Base-by-base conservation (phyloP, 1,140 invertebrate species). In the Calephelis virginiensis region DNA sequence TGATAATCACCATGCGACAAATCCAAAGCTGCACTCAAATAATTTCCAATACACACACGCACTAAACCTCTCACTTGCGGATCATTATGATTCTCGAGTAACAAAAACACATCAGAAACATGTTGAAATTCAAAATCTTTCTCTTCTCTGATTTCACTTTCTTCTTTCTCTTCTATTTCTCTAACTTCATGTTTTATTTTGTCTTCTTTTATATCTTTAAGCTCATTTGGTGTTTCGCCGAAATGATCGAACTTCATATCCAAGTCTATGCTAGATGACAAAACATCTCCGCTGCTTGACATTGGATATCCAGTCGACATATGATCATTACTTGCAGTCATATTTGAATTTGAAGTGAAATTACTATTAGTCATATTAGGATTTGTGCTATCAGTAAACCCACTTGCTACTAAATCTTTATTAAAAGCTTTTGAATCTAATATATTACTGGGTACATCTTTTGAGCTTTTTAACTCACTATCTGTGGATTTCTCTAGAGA, bases 41-140 rank as follows among this genome's bases (percentile, higher is more conserved):
- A 94, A 72, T 92, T 93, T 5, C 95, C 95, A 64, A 96, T 90
- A 63, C 96, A 82, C 13, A 94, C 86, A 56, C 95, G 93, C 7
- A 95, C 92, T 67, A 95, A 92, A 8, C 97, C 96, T 73, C 96
- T 92, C 17, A 98, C 92, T 79, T 98, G 96, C 0, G 97, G 97
- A 91, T 98, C 97, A 48, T 92, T 84, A 85, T 97, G 96, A 76
- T 92, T 83, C 45, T 93, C 92, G 81, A 95, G 95, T 13, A 95
- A 85, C 38, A 95, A 62, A 70, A 92, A 87, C 43, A 97, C 82
- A 83, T 97, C 96, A 14, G 91, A 92, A 60, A 97, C 92, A 71
- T 92, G 89, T 81, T 94, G 94, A 76, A 86, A 85, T 66, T 90
- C 83, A 67, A 85, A 88, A 61, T 85, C 82, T 28, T 71, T 76